Evolutionary conservation across 2,797 vertebrate species (phyloP).

Genomic region (Acrossocheilus wenchowensis): DNA sequence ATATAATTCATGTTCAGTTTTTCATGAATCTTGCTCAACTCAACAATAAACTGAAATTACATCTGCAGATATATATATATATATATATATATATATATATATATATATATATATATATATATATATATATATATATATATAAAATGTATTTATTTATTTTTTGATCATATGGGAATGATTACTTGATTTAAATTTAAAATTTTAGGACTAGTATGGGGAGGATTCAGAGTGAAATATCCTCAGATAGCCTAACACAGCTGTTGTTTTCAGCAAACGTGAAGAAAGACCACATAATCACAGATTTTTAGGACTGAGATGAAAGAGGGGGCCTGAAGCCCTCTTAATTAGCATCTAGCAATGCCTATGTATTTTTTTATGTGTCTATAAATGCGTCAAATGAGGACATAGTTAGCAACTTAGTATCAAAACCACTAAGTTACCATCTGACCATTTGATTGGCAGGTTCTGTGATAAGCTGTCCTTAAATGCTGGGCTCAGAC

Average conservation of each 20-base stretch:
- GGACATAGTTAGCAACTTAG: not conserved
- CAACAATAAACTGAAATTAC: not conserved
- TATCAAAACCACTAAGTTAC: not conserved
- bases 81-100: not conserved
- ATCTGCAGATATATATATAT: not conserved
- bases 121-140: not conserved
- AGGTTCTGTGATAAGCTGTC: not conserved
- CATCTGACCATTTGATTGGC: constrained; percentile 6
- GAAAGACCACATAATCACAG: not conserved
- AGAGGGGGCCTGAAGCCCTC: not conserved
- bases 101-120: not conserved
- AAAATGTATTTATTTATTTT: too few relatives aligned
- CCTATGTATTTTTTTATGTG: constrained; percentile 3
- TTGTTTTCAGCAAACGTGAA: not conserved
- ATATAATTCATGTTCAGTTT: not conserved
- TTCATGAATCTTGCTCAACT: not conserved
- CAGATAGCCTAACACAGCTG: too few relatives aligned
- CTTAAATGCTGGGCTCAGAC: constrained; percentile 18
- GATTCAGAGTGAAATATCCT: not conserved
- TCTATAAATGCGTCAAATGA: constrained; percentile 2
- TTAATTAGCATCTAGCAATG: not conserved
- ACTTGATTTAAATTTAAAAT: not conserved
- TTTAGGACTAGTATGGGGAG: not conserved
- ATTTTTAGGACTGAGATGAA: constrained; percentile 15
- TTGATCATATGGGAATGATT: too few relatives aligned